Evolutionary conservation across 1,140 invertebrate genomes (phyloP).

Genomic region (Bradynema listronoti): DNA sequence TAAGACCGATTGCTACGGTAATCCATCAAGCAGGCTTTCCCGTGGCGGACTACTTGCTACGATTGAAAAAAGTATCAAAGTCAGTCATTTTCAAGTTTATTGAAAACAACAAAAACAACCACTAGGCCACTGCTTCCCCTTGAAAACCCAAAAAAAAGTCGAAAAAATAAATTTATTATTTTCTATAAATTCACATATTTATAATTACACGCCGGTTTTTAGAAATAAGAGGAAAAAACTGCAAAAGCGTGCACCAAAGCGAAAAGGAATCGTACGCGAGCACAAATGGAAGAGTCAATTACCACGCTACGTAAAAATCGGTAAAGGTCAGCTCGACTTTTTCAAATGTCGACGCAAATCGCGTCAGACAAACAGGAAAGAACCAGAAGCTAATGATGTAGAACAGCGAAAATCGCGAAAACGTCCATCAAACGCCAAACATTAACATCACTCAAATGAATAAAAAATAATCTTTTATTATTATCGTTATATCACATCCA

Average conservation of each 20-base stretch:
- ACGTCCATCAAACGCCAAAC: no score
- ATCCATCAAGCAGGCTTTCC: slow-evolving; percentile 53
- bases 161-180: not conserved
- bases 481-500: no score
- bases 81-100: slow-evolving; percentile 20
- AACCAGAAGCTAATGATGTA: no score
- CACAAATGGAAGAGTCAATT: slow-evolving; percentile 33
- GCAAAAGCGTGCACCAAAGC: slow-evolving; percentile 22
- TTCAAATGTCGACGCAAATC: no score
- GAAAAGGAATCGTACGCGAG: slow-evolving; percentile 14
- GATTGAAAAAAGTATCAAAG: slow-evolving; percentile 44
- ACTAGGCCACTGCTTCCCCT: not conserved
- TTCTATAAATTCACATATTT: not conserved
- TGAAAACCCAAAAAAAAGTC: not conserved
- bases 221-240: slow-evolving; percentile 20
- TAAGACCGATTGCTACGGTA: slow-evolving; percentile 54
- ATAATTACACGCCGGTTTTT: not conserved
- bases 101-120: not conserved
- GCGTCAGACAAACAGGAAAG: no score
- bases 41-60: slow-evolving; percentile 51
- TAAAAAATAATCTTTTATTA: no score
- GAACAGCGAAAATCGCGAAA: no score
- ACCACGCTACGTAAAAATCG: no score
- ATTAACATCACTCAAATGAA: no score
- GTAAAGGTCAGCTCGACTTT: no score